phyloP scores from a whole-genome alignment of 2,797 vertebrate genomes.

The Spinibarbus caldwelli region DNA sequence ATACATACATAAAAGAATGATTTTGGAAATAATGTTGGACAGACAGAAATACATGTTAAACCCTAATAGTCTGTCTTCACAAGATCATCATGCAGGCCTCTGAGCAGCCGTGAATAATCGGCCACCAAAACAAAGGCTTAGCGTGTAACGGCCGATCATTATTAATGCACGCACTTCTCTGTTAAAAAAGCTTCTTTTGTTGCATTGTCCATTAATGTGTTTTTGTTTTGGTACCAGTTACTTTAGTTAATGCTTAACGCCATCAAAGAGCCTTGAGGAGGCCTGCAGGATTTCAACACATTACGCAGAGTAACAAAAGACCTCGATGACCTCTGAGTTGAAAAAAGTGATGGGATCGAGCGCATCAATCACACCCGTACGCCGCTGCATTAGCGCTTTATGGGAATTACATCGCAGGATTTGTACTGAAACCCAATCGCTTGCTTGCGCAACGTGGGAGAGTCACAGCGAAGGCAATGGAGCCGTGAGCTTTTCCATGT shows the following conservation, averaged over 20 bases:
- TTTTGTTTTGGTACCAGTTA: conserved; percentile 61
- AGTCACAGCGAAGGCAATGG: not conserved
- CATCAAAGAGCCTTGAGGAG: conserved; percentile 52
- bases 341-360: not conserved
- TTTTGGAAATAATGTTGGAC: not conserved
- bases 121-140: conserved; percentile 58
- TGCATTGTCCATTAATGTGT: conserved; percentile 66
- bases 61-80: not conserved
- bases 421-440: not conserved
- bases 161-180: conserved; percentile 67
- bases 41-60: not conserved
- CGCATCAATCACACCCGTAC: not conserved
- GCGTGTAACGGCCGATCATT: conserved; percentile 57
- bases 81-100: conserved; percentile 31
- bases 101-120: conserved; percentile 55
- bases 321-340: conserved; percentile 4
- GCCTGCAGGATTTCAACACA: conserved; percentile 58
- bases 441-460: conserved; percentile 2
- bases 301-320: conserved; percentile 57
- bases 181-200: conserved; percentile 58
- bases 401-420: not conserved
- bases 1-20: not conserved
- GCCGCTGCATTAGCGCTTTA: not conserved
- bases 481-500: conserved; percentile 2
- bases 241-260: conserved; percentile 71